Evolutionary conservation across 2,888 invertebrate genomes (phyloP), one percentile per base, ranked within the genome.

Genomic region (Octonoba sinensis): DNA sequence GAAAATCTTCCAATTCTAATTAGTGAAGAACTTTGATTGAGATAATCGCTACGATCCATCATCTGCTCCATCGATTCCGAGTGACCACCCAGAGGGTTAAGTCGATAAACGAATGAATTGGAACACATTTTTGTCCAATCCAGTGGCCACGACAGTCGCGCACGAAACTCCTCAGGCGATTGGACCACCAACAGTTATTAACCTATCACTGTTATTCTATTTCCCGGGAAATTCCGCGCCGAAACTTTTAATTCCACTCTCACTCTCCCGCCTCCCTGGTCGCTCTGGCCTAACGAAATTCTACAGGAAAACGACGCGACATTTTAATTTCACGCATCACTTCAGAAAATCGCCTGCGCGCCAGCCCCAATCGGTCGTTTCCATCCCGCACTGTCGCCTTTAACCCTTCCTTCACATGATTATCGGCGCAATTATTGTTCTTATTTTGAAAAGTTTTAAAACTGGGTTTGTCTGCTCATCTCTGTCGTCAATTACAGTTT

Each of bases 401-500:
- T 36, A 36, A 36, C 36, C 36, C 36, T 36, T 36, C 36, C 36
- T 36, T 64, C 22, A 12, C 46, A 18, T 16, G 51, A 67, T 75
- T 60, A 75, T 67, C 75, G 59, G 36, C 44, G 51, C 60, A 60
- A 49, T 46, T 67, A 75, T 69, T 47, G 24, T 60, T 60, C 47
- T 67, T 75, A 67, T 75, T 75, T 75, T 75, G 75, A 75, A 75
- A 75, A 75, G 67, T 75, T 75, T 75, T 67, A 75, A 67, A 75
- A 51, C 49, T 66, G 49, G 49, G 18, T 15, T 36, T 36, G 36
- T 8, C 36, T 36, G 36, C 36, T 36, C 36, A 36, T 36, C 36
- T 36, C 36, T 36, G 36, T 36, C 36, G 36, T 36, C 36, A 36
- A 8, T 36, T 36, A 36, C 36, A 36, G 36, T 36, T 36, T 6